phyloP scores from a whole-genome alignment of 2,113 vertebrate species.

The Chaenogobius annularis region DNA sequence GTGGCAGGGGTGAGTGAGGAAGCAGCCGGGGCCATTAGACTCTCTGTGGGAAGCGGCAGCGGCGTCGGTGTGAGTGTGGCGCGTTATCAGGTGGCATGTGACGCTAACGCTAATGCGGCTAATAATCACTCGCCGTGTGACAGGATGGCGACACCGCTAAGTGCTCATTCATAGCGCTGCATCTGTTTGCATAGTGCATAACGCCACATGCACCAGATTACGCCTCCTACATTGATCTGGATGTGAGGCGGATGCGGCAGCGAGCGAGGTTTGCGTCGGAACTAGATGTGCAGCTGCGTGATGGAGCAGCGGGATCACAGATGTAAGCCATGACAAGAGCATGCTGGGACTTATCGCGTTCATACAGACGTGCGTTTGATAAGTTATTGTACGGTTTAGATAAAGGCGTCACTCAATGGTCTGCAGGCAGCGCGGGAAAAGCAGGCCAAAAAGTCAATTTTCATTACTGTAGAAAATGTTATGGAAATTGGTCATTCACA shows the following conservation, averaged over 20 bases:
- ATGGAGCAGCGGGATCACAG: conserved; percentile 24
- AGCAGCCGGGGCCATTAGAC: conserved; percentile 54
- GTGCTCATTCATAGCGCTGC: conserved; percentile 12
- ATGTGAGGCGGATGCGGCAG: background rate
- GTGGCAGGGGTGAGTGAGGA: conserved; percentile 53
- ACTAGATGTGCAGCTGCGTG: conserved; percentile 14
- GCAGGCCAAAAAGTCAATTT: background rate
- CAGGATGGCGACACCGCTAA: conserved; percentile 4
- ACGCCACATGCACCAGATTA: conserved; percentile 1
- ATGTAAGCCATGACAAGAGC: conserved; percentile 19
- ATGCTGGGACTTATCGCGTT: conserved; percentile 26
- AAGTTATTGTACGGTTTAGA: conserved; percentile 11
- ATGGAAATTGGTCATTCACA: background rate
- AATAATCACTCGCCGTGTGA: conserved; percentile 31
- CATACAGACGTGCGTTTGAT: conserved; percentile 15
- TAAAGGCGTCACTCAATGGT: background rate
- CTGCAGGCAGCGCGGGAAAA: background rate
- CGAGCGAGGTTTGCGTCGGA: background rate
- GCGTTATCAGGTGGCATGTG: conserved; percentile 34
- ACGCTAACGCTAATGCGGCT: conserved; percentile 31
- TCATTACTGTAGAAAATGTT: background rate
- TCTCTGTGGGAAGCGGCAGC: conserved; percentile 35
- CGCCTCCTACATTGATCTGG: conserved; percentile 27
- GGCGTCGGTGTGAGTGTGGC: conserved; percentile 26
- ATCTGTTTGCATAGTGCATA: conserved; percentile 13